Percentiles rank a stretch among this genome's conserved stretches.
Conservation (phyloP, 2,888 invertebrate species). For the Drosophila mimetica region DNA sequence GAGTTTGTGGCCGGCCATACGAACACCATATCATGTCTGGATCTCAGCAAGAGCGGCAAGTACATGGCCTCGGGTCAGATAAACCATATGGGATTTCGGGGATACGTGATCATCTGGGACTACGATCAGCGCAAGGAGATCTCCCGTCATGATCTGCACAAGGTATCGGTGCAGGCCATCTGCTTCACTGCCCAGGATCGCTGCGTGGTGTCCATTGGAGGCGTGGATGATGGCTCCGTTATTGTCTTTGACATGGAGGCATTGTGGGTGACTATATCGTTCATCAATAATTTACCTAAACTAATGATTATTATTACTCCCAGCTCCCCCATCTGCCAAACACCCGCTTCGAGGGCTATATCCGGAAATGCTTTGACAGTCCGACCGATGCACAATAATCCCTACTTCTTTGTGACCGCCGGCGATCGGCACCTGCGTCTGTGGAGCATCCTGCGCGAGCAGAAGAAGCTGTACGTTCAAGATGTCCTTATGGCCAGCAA, state of each 20-base stretch:
- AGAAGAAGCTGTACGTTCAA: slow-evolving; percentile 88
- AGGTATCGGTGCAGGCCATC: slow-evolving; percentile 93
- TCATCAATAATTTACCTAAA: too few species aligned
- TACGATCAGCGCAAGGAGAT: slow-evolving; percentile 88
- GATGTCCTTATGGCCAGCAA: slow-evolving; percentile 92
- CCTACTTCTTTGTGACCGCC: slow-evolving; percentile 89
- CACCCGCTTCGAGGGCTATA: slow-evolving; percentile 87
- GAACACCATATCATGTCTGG: slow-evolving; percentile 91
- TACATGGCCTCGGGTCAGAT: slow-evolving; percentile 95
- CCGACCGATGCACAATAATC: slow-evolving; percentile 86
- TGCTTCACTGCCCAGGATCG: slow-evolving; percentile 92
- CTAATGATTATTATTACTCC: neutral
- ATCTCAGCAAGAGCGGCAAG: slow-evolving; percentile 90
- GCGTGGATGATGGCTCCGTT: slow-evolving; percentile 94
- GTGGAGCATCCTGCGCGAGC: slow-evolving; percentile 90
- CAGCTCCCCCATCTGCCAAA: slow-evolving; percentile 87
- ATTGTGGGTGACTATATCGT: slow-evolving; percentile 54
- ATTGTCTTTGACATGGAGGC: slow-evolving; percentile 92
- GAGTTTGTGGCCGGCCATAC: slow-evolving; percentile 91
- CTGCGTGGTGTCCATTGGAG: slow-evolving; percentile 94
- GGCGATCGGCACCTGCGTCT: slow-evolving; percentile 90
- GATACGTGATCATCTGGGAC: slow-evolving; percentile 94
- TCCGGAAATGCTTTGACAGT: slow-evolving; percentile 89
- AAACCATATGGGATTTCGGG: slow-evolving; percentile 95
- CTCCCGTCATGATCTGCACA: slow-evolving; percentile 92